phyloP scores from a whole-genome alignment of 1,140 invertebrate genomes.

The Drosophila seguyi region DNA sequence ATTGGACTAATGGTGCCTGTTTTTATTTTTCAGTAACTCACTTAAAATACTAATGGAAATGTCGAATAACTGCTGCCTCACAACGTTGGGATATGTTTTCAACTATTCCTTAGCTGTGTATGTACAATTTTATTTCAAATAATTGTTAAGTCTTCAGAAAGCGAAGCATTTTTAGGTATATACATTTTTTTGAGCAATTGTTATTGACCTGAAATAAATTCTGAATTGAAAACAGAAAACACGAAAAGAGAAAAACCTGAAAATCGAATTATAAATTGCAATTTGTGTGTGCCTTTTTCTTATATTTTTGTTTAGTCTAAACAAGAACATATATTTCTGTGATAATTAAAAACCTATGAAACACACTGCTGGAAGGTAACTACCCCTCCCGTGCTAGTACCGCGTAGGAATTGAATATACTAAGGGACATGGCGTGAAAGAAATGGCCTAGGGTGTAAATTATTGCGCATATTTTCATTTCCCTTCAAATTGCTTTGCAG shows the following conservation, averaged over 20 bases:
- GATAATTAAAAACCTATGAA: background rate
- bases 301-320: too few relatives aligned
- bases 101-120: background rate
- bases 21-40: background rate
- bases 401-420: constrained; percentile 22
- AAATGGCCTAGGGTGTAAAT: constrained; percentile 81
- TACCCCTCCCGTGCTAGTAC: constrained; percentile 1
- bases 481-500: constrained; percentile 80
- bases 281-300: too few relatives aligned
- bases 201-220: too few relatives aligned
- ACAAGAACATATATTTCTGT: background rate
- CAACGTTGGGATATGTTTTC: background rate
- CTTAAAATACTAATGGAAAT: background rate
- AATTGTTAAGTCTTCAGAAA: background rate
- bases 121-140: background rate
- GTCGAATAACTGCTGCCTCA: background rate
- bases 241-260: background rate
- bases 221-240: too few relatives aligned
- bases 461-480: constrained; percentile 83
- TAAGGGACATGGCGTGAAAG: constrained; percentile 1
- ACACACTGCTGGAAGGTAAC: background rate
- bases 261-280: background rate
- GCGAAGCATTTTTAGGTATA: background rate
- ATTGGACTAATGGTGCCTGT: background rate
- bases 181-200: background rate